Evolutionary conservation across 2,113 vertebrate species (phyloP).

Genomic region (Synodontis membranacea): DNA sequence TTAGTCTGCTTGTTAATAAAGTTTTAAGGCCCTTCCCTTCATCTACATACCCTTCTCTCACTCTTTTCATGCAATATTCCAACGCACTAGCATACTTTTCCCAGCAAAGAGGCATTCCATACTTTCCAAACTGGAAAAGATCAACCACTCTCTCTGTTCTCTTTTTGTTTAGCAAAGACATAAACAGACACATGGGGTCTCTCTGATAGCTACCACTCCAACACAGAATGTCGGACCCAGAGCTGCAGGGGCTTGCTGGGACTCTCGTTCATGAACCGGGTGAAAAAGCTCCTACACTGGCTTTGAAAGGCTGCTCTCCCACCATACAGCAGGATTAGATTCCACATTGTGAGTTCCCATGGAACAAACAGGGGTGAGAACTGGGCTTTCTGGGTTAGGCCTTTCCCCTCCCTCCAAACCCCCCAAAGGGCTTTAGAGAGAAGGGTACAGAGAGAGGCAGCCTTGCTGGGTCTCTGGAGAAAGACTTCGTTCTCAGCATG

Average conservation of each 20-base stretch:
- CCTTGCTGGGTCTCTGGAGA: constrained; percentile 72
- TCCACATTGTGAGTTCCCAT: constrained; percentile 76
- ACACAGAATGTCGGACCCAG: constrained; percentile 10
- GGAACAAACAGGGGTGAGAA: constrained; percentile 57
- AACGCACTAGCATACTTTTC: not conserved
- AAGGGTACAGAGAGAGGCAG: constrained; percentile 54
- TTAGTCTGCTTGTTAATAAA: not conserved
- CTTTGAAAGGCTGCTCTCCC: constrained; percentile 75
- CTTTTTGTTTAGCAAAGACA: constrained; percentile 3
- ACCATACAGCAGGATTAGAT: constrained; percentile 73
- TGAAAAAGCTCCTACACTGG: constrained; percentile 73
- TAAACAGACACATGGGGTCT: not conserved
- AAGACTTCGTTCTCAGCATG: constrained; percentile 74
- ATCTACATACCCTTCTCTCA: not conserved
- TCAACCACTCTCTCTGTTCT: not conserved
- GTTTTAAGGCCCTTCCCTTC: not conserved
- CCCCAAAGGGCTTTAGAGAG: constrained; percentile 60
- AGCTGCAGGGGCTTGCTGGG: constrained; percentile 53
- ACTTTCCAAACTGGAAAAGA: constrained; percentile 14
- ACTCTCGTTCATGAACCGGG: constrained; percentile 69
- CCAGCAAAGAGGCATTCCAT: too few relatives aligned
- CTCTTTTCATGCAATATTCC: not conserved
- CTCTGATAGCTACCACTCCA: not conserved
- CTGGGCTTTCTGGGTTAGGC: constrained; percentile 43
- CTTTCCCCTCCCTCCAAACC: constrained; percentile 22